Percentiles rank a stretch among this genome's conserved stretches.
Evolutionary conservation across 92 coral and sea anemone genomes (phyloP).

Genomic region (Porites evermanni): DNA sequence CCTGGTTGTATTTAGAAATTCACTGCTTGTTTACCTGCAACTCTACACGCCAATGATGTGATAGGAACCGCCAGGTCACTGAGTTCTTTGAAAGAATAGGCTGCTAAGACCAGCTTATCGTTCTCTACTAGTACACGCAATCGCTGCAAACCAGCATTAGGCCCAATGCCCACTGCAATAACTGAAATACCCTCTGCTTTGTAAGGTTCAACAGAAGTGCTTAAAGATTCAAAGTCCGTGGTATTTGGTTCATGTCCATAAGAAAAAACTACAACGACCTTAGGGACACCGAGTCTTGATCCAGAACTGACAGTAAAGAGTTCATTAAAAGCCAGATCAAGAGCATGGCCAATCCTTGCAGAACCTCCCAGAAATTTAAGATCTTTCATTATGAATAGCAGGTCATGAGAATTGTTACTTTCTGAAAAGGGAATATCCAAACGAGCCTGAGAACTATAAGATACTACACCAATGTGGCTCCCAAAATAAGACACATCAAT

Average conservation of each 20-base stretch:
- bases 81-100: constrained; percentile 16
- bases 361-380: constrained; percentile 47
- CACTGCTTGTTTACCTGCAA: constrained; percentile 21
- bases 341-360: constrained; percentile 63
- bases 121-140: constrained; percentile 41
- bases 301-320: constrained; percentile 38
- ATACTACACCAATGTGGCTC: constrained; percentile 35
- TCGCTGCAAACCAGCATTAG: constrained; percentile 21
- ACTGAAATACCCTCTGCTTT: constrained; percentile 49
- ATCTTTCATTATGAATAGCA: background rate
- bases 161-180: constrained; percentile 59
- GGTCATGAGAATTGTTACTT: background rate
- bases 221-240: constrained; percentile 52
- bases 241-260: constrained; percentile 46
- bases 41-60: constrained; percentile 32
- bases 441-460: constrained; percentile 16
- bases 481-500: constrained; percentile 25
- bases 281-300: constrained; percentile 63
- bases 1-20: background rate
- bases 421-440: constrained; percentile 10
- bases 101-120: constrained; percentile 39
- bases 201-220: constrained; percentile 57
- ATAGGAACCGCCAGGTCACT: background rate
- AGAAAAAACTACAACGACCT: constrained; percentile 63
- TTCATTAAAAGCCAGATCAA: constrained; percentile 44